Evolutionary conservation across 1,140 invertebrate genomes (phyloP), one percentile per base, ranked within the genome.

Genomic region (Gryllus bimaculatus): DNA sequence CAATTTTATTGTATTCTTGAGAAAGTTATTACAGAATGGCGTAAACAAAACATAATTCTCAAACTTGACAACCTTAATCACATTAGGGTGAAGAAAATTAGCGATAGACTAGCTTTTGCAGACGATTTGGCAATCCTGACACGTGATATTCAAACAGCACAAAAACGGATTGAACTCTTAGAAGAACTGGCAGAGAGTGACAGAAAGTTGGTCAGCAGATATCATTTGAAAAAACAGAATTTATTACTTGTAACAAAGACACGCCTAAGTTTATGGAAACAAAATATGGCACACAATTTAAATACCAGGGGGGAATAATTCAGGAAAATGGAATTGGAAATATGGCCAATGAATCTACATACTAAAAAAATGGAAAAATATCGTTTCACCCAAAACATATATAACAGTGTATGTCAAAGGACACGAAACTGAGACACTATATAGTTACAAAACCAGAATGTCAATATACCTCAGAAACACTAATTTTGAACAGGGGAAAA

Each of bases 1-100:
- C 78, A 76, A 20, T 79, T 79, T 39, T 76, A 79, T 20, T 39
- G 26, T 54, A 47, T 79, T 20, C 7, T 79, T 21, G 78, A 79
- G 18, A 76, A 79, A 48, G 73, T 79, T 4, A 75, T 8, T 6
- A 20, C 20, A 21, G 74, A 79, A 48, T 79, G 74, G 78, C 21
- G 48, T 15, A 21, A 47, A 79, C 18, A 79, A 47, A 93, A 93
- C 83, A 96, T 96, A 86, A 97, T 94, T 87, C 94, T 95, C 0
- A 90, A 93, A 81, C 3, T 75, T 75, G 54, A 66, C 18, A 39
- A 1, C 3, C 2, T 18, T 7, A 79, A 79, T 66, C 18, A 66
- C 54, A 66, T 66, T 66, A 66, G 54, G 78, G 66, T 8, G 39
- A 7, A 47, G 74, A 79, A 48, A 79, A 47, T 2, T 79, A 21